Evolutionary conservation across 2,797 vertebrate species (phyloP).

Genomic region (Channa striata): DNA sequence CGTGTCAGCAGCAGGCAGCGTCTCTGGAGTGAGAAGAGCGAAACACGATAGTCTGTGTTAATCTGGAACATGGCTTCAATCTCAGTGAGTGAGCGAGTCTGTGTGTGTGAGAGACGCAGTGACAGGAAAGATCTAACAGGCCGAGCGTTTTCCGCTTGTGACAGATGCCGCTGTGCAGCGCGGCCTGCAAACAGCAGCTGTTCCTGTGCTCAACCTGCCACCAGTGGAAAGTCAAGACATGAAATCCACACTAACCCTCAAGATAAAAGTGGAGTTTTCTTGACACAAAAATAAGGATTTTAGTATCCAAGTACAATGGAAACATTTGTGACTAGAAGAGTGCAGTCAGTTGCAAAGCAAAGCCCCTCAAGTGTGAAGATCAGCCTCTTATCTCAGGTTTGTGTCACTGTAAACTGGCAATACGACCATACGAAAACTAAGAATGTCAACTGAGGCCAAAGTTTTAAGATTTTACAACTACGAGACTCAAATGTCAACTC

Average conservation of each 20-base stretch:
- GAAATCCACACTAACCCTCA: background rate
- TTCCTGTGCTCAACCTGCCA: conserved; percentile 37
- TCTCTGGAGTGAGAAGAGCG: conserved; percentile 32
- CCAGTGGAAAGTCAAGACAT: background rate
- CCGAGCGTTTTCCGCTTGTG: conserved; percentile 31
- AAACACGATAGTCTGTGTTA: conserved; percentile 53
- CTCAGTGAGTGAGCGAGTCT: background rate
- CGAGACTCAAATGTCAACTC: background rate
- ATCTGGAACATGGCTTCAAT: conserved; percentile 34
- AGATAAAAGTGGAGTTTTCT: background rate
- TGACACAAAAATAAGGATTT: background rate
- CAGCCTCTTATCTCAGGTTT: no score
- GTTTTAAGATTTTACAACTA: background rate
- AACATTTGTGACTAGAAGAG: no score
- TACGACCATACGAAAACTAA: no score
- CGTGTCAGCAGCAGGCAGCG: conserved; percentile 41
- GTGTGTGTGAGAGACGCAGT: conserved; percentile 15
- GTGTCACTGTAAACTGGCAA: no score
- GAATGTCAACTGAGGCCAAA: no score
- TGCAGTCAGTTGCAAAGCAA: no score
- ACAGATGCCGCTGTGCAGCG: conserved; percentile 44
- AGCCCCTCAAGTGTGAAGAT: no score
- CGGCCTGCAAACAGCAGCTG: conserved; percentile 47
- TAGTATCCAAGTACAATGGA: no score
- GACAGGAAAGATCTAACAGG: conserved; percentile 38